Percentiles rank a stretch among this genome's conserved stretches.
Evolutionary conservation across 2,797 vertebrate genomes (phyloP).

Genomic region (Chelonia mydas): DNA sequence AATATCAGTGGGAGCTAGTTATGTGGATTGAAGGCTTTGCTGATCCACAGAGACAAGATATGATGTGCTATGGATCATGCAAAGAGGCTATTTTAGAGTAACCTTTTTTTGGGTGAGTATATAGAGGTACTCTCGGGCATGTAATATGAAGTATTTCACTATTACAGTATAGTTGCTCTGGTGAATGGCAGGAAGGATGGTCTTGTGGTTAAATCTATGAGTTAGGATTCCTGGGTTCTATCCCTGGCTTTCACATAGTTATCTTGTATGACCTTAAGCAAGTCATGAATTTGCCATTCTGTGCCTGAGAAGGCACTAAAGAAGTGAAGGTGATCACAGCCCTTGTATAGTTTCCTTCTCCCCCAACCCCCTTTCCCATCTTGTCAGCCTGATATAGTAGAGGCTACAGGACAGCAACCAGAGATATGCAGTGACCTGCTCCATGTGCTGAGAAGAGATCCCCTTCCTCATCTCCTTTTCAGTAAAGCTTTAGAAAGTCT

Average conservation of each 20-base stretch:
- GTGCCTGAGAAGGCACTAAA: constrained; percentile 49
- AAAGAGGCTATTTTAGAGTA: neutral
- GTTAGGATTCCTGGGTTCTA: neutral
- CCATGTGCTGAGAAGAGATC: neutral
- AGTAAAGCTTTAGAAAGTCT: neutral
- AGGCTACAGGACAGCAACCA: neutral
- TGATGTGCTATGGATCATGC: neutral
- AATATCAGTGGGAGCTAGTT: neutral
- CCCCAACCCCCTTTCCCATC: neutral
- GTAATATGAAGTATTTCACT: neutral
- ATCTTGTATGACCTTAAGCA: constrained; percentile 20
- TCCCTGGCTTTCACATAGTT: neutral
- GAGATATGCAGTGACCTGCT: neutral
- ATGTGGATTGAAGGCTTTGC: neutral
- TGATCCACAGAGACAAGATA: constrained; percentile 1
- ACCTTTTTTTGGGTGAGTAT: neutral
- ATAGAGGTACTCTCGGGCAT: neutral
- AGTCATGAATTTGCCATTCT: neutral
- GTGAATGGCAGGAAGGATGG: neutral
- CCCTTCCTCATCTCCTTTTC: neutral
- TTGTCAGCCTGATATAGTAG: rapidly evolving
- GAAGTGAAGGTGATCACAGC: neutral
- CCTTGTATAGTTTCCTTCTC: neutral
- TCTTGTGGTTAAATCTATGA: neutral
- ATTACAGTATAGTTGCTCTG: neutral